These are phyloP conservation scores for Seriola dumerili DNA, from an alignment of 2,113 vertebrate genomes.

Conservation along the genomic window DNA sequence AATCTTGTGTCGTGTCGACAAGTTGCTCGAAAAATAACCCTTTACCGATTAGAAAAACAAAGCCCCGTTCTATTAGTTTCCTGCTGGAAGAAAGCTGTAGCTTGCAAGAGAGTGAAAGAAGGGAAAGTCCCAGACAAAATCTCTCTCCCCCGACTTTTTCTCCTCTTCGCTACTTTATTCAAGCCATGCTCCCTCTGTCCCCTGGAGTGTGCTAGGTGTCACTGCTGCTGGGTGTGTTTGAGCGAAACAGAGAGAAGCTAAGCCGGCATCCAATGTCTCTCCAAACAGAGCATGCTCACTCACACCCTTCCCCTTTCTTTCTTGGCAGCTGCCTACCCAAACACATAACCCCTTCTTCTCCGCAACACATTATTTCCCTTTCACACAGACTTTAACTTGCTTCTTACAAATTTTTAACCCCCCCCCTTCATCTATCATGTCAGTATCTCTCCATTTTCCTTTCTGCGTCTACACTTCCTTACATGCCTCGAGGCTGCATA, in stretches of 20 bases:
- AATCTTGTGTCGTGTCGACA: background rate
- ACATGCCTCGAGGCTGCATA: constrained; percentile 23
- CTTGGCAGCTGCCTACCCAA: constrained; percentile 5
- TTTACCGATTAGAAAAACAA: constrained; percentile 21
- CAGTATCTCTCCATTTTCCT: background rate
- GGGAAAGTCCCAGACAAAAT: constrained; percentile 69
- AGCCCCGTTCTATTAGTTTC: constrained; percentile 20
- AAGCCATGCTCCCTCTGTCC: constrained; percentile 50
- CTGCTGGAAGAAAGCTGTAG: background rate
- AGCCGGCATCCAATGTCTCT: constrained; percentile 66
- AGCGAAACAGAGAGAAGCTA: constrained; percentile 35
- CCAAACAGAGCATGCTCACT: constrained; percentile 66
- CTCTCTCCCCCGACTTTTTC: constrained; percentile 16
- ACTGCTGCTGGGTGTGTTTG: constrained; percentile 64
- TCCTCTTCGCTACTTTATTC: constrained; percentile 7
- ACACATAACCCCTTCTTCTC: constrained; percentile 36
- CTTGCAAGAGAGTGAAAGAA: background rate
- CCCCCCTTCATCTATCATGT: background rate
- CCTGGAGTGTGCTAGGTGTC: constrained; percentile 64
- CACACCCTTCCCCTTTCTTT: constrained; percentile 33
- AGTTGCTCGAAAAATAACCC: constrained; percentile 11
- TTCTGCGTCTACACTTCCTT: background rate
- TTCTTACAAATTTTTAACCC: background rate
- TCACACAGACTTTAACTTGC: background rate
- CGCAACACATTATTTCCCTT: constrained; percentile 5